Evolutionary conservation across 2,888 invertebrate genomes (phyloP).

Genomic region (Tinea pellionella): DNA sequence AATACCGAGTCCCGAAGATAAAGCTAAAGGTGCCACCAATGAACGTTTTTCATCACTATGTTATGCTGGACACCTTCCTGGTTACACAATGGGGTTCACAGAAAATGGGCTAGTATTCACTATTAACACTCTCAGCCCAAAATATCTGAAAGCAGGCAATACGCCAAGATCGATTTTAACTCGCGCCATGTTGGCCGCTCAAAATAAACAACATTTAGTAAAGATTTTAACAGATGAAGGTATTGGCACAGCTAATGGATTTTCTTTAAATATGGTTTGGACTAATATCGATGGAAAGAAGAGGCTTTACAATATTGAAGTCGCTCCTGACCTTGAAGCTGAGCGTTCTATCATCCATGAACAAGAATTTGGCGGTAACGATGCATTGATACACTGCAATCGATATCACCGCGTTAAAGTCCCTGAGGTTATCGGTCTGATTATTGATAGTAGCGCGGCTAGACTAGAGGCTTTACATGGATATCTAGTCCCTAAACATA

Average conservation of each 20-base stretch:
- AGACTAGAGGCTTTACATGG: conserved; percentile 73
- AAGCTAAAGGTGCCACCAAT: conserved; percentile 69
- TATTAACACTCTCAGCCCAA: conserved; percentile 77
- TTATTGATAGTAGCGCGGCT: conserved; percentile 77
- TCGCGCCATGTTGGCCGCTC: conserved; percentile 78
- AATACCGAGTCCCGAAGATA: conserved; percentile 74
- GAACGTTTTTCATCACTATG: conserved; percentile 80
- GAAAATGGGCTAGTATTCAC: conserved; percentile 79
- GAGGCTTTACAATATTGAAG: conserved; percentile 82
- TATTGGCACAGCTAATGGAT: conserved; percentile 84
- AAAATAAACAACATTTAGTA: conserved; percentile 76
- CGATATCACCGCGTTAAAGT: conserved; percentile 79
- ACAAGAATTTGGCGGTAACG: conserved; percentile 40
- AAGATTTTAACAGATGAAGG: conserved; percentile 79
- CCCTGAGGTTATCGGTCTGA: conserved; percentile 73
- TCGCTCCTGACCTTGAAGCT: conserved; percentile 72
- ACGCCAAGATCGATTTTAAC: conserved; percentile 85
- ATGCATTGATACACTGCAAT: conserved; percentile 79
- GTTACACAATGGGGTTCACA: conserved; percentile 83
- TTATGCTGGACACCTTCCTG: conserved; percentile 81
- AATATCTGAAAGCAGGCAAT: conserved; percentile 71
- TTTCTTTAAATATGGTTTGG: conserved; percentile 88
- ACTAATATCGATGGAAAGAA: conserved; percentile 75
- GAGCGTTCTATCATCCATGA: conserved; percentile 64
- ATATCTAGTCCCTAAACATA: conserved; percentile 67